Conservation (phyloP, 2,888 invertebrate species). For the Hydroisotoma schaefferi region DNA sequence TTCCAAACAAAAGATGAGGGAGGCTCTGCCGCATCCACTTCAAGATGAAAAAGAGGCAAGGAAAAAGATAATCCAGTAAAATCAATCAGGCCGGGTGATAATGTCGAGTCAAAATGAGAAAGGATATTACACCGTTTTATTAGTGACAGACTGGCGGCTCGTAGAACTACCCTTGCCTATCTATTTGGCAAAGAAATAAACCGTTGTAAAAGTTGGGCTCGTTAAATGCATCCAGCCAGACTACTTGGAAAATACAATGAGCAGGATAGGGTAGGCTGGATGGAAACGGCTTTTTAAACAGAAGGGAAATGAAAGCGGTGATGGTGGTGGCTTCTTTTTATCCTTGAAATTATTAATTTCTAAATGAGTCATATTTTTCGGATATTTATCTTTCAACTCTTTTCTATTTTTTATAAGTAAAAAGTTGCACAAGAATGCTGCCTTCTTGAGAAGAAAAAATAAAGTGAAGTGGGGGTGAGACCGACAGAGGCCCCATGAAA, state of each 20-base stretch:
- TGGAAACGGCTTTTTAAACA: too few species aligned
- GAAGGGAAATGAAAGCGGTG: constrained; percentile 15
- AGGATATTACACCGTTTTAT: background rate
- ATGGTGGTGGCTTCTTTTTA: constrained; percentile 12
- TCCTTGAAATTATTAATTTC: constrained; percentile 38
- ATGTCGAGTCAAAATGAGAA: constrained; percentile 26
- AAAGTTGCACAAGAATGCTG: background rate
- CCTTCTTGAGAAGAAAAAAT: constrained; percentile 18
- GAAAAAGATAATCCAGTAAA: too few species aligned
- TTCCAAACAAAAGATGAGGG: too few species aligned
- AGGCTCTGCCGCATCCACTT: too few species aligned
- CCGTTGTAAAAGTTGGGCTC: too few species aligned
- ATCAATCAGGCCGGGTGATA: constrained; percentile 39
- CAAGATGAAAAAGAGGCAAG: too few species aligned
- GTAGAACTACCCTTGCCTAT: background rate
- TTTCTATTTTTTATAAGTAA: too few species aligned
- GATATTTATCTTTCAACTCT: constrained; percentile 37
- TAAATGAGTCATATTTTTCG: constrained; percentile 40
- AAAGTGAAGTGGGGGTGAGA: background rate
- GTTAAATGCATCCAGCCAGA: too few species aligned
- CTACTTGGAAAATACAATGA: too few species aligned
- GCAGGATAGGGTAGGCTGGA: too few species aligned
- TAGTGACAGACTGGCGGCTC: background rate
- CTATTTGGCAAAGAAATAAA: too few species aligned
- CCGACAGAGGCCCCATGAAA: too few species aligned